These are phyloP conservation scores for Eristalis arbustorum DNA, from an alignment of 2,888 invertebrate species.

Conservation along the genomic window DNA sequence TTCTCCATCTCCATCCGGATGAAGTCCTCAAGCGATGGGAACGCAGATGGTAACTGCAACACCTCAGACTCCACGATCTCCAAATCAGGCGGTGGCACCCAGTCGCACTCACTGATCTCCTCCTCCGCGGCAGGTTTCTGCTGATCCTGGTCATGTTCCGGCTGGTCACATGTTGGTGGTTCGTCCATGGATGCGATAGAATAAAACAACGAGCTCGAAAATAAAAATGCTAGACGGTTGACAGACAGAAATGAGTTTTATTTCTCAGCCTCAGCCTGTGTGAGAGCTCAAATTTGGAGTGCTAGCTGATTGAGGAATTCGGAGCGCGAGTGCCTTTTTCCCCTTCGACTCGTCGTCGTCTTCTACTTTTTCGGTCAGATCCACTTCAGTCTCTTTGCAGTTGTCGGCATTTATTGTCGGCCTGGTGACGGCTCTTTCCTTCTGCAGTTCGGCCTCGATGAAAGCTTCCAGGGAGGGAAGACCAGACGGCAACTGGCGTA, in stretches of 20 bases:
- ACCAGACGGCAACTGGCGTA: slow-evolving; percentile 17
- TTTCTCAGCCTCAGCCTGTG: slow-evolving; percentile 1
- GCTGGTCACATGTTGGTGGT: neutral
- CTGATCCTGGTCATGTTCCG: neutral
- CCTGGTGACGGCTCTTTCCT: neutral
- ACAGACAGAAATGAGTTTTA: neutral
- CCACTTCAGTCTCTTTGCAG: neutral
- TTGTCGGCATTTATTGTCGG: neutral
- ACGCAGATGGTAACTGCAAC: slow-evolving; percentile 17
- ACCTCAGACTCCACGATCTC: slow-evolving; percentile 29
- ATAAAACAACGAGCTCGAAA: neutral
- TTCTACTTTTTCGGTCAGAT: neutral
- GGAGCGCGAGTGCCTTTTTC: neutral
- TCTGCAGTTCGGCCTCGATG: slow-evolving; percentile 22
- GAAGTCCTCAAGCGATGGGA: slow-evolving; percentile 23
- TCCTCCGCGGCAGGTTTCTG: neutral
- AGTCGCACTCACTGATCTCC: slow-evolving; percentile 21
- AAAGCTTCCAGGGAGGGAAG: slow-evolving; percentile 49
- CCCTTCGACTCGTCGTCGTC: neutral
- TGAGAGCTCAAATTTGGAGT: neutral
- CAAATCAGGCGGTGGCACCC: slow-evolving; percentile 19
- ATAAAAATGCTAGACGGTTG: neutral
- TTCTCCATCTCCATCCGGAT: slow-evolving; percentile 13
- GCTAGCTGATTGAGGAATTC: neutral
- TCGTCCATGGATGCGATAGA: slow-evolving; percentile 1